Percentiles rank a stretch among this genome's conserved stretches.
Evolutionary conservation across 2,797 vertebrate species (phyloP).

Genomic region (Pseudotriccus pelzelni): DNA sequence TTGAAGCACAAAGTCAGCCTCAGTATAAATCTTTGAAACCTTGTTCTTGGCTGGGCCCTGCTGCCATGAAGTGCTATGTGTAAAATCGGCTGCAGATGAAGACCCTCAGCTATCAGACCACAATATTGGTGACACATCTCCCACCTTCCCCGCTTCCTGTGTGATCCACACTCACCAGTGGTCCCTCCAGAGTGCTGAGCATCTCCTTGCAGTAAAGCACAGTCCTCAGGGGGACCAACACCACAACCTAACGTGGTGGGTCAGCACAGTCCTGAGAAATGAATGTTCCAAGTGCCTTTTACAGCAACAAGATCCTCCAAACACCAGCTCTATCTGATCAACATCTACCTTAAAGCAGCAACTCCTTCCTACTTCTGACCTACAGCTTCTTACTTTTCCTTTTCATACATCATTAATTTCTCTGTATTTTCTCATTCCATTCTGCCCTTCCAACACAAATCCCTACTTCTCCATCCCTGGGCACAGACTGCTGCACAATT

Average conservation of each 20-base stretch:
- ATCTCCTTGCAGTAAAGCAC: neutral
- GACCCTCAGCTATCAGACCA: neutral
- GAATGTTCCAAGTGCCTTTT: neutral
- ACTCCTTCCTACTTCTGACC: neutral
- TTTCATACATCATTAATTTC: neutral
- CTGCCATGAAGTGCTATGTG: neutral
- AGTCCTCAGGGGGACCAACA: neutral
- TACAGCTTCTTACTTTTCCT: neutral
- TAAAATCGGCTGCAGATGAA: neutral
- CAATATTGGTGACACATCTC: neutral
- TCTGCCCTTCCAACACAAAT: neutral
- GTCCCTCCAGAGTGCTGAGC: neutral
- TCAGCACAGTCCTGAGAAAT: neutral
- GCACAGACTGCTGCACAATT: neutral
- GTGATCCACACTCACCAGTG: neutral
- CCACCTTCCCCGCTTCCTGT: neutral
- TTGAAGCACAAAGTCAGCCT: neutral
- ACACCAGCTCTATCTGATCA: neutral
- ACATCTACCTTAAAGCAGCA: neutral
- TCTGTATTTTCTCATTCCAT: neutral
- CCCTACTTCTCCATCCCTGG: neutral
- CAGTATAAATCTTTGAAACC: neutral
- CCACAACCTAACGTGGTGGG: neutral
- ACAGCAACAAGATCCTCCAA: neutral
- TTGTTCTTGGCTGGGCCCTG: neutral